phyloP scores from a whole-genome alignment of 2,797 vertebrate species.

The Channa striata region DNA sequence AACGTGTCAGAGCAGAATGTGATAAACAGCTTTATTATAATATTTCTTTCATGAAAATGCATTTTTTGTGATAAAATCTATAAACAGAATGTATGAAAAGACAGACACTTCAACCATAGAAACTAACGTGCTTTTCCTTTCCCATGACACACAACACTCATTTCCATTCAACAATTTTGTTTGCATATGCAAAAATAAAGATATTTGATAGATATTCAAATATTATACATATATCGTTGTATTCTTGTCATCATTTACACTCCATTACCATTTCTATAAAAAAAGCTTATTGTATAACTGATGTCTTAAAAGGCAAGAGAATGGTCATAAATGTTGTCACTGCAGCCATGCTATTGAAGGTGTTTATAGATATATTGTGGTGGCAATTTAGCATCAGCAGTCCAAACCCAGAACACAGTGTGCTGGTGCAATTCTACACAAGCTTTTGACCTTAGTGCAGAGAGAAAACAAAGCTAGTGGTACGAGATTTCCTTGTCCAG shows the following conservation, averaged over 20 bases:
- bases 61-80: constrained; percentile 22
- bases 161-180: constrained; percentile 24
- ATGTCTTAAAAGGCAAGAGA: constrained; percentile 26
- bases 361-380: constrained; percentile 5
- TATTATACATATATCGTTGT: background rate
- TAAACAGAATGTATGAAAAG: constrained; percentile 40
- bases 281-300: constrained; percentile 32
- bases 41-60: constrained; percentile 12
- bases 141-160: constrained; percentile 30
- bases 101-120: constrained; percentile 16
- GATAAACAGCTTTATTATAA: constrained; percentile 42
- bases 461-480: constrained; percentile 68
- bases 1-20: background rate
- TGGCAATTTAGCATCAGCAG: constrained; percentile 9
- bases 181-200: constrained; percentile 1
- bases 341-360: constrained; percentile 24
- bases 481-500: constrained; percentile 15
- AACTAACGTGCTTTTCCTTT: constrained; percentile 24
- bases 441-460: constrained; percentile 36
- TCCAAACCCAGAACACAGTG: constrained; percentile 7
- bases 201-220: too few species aligned
- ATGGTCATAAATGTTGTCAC: background rate
- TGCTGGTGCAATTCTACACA: constrained; percentile 3
- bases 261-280: constrained; percentile 38
- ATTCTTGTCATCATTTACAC: constrained; percentile 29